These are phyloP conservation scores for Raja brachyura DNA, from an alignment of 2,113 vertebrate species.

Conservation along the genomic window DNA sequence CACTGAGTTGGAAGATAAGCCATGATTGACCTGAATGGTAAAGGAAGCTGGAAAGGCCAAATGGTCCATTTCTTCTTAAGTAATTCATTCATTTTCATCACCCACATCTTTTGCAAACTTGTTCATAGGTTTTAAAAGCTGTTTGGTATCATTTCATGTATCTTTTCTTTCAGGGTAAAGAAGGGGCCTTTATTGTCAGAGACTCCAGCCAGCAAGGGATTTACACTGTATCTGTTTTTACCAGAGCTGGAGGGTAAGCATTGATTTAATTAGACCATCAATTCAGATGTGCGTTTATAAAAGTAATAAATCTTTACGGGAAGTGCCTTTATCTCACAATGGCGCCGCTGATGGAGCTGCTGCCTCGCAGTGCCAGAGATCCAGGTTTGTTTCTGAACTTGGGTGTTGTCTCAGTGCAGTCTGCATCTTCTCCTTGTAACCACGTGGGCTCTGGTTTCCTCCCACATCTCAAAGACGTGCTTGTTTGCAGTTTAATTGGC, in stretches of 20 bases:
- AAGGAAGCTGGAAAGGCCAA: no score
- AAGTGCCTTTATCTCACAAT: background rate
- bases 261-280: background rate
- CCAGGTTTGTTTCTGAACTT: no score
- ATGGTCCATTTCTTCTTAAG: no score
- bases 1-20: no score
- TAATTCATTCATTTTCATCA: background rate
- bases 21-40: no score
- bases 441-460: no score
- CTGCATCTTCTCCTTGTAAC: no score
- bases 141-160: background rate
- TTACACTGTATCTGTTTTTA: constrained; percentile 73
- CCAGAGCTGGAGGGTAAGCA: constrained; percentile 59
- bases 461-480: no score
- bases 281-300: background rate
- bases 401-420: no score
- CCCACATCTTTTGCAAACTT: background rate
- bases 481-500: no score
- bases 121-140: background rate
- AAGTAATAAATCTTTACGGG: background rate
- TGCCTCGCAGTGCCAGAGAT: no score
- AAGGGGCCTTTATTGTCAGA: constrained; percentile 76
- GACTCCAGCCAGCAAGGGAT: constrained; percentile 72
- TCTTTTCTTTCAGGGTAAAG: constrained; percentile 64
- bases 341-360: no score